Percentiles rank a stretch among this genome's conserved stretches.
Evolutionary conservation across 2,113 vertebrate genomes (phyloP).

Genomic region (Salvelinus fontinalis): DNA sequence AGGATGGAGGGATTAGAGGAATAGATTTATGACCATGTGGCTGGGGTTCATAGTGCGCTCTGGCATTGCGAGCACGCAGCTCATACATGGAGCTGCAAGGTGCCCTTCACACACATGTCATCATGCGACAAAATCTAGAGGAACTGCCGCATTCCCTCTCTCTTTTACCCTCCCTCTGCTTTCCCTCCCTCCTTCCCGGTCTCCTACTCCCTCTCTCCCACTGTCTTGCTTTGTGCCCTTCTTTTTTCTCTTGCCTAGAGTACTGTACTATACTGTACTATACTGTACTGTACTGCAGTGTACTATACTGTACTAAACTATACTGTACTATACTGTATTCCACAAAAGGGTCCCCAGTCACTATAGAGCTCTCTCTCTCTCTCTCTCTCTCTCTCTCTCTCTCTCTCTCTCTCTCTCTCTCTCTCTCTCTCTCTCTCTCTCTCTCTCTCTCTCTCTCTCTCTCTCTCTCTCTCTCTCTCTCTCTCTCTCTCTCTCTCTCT

Average conservation of each 20-base stretch:
- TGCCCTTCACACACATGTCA: constrained; percentile 65
- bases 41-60: constrained; percentile 31
- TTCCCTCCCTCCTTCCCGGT: background rate
- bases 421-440: no score
- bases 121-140: constrained; percentile 17
- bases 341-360: background rate
- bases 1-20: constrained; percentile 63
- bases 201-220: background rate
- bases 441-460: no score
- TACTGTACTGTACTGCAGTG: no score
- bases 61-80: constrained; percentile 65
- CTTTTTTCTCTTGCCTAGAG: background rate
- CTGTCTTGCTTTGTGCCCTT: background rate
- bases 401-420: no score
- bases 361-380: background rate
- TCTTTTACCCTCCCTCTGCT: background rate
- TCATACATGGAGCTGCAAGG: constrained; percentile 59
- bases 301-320: no score
- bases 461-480: no score
- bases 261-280: no score
- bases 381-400: no score
- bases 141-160: constrained; percentile 22
- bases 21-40: constrained; percentile 38
- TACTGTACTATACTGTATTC: background rate
- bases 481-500: no score